Percentiles rank a stretch among this genome's conserved stretches.
These are phyloP conservation scores for Opisthograptis luteolata DNA, from an alignment of 2,888 invertebrate genomes.

Conservation along the genomic window DNA sequence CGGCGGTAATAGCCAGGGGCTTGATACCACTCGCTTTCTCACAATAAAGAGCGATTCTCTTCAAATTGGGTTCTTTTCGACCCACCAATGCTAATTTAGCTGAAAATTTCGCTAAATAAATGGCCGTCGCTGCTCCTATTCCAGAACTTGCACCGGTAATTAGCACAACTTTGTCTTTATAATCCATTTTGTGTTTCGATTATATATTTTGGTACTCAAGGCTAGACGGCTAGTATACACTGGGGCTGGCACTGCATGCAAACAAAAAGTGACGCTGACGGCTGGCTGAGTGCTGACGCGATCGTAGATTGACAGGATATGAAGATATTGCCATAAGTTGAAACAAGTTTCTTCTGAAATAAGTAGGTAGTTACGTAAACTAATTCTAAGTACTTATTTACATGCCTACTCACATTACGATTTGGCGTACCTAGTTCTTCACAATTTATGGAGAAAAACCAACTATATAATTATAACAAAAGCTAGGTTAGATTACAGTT, in stretches of 20 bases:
- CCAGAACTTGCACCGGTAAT: slow-evolving; percentile 90
- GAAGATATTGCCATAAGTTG: not conserved
- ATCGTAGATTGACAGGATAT: too few relatives aligned
- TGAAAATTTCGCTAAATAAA: slow-evolving; percentile 87
- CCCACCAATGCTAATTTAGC: slow-evolving; percentile 87
- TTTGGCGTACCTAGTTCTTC: too few relatives aligned
- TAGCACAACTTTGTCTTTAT: slow-evolving; percentile 85
- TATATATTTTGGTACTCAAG: slow-evolving; percentile 29
- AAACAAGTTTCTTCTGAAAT: not conserved
- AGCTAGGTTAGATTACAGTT: too few relatives aligned
- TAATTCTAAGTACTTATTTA: too few relatives aligned
- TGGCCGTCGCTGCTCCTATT: slow-evolving; percentile 88
- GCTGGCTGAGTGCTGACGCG: too few relatives aligned
- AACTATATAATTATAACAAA: too few relatives aligned
- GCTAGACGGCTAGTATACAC: slow-evolving; percentile 14
- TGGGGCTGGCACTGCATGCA: too few relatives aligned
- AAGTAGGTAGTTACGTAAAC: too few relatives aligned
- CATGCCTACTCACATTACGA: too few relatives aligned
- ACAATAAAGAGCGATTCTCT: slow-evolving; percentile 69
- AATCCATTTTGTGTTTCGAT: slow-evolving; percentile 72
- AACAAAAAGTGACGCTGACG: too few relatives aligned
- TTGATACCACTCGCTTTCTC: slow-evolving; percentile 83
- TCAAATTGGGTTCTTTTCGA: slow-evolving; percentile 66
- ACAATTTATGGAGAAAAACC: too few relatives aligned
- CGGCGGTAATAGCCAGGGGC: slow-evolving; percentile 85